Percentiles rank a stretch among this genome's conserved stretches.
These are phyloP conservation scores for Tenodera sinensis DNA, from an alignment of 2,888 invertebrate genomes.

Conservation along the genomic window DNA sequence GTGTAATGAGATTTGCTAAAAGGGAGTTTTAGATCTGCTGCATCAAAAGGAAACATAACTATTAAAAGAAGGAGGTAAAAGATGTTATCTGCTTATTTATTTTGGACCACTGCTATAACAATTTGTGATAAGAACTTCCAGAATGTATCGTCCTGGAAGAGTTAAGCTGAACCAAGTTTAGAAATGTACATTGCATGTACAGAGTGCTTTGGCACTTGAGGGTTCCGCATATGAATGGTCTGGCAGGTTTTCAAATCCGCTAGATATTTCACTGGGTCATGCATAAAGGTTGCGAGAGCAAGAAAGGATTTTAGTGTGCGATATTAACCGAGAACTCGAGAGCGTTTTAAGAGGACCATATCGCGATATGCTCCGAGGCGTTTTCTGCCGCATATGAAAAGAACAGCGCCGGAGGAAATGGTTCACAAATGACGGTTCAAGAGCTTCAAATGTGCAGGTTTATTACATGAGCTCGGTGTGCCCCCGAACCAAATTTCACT, in stretches of 20 bases:
- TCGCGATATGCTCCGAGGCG: not conserved
- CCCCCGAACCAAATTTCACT: not conserved
- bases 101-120: too few relatives aligned
- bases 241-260: not conserved
- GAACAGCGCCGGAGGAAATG: not conserved
- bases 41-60: too few relatives aligned
- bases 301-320: not conserved
- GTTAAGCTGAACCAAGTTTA: not conserved
- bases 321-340: not conserved
- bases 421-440: not conserved
- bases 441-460: not conserved
- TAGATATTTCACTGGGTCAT: not conserved
- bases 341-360: not conserved
- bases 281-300: not conserved
- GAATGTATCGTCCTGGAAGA: not conserved
- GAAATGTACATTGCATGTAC: not conserved
- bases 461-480: not conserved
- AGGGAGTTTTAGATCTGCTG: too few relatives aligned
- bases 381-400: not conserved
- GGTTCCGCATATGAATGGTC: not conserved
- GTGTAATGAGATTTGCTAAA: too few relatives aligned
- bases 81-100: too few relatives aligned
- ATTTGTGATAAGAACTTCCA: not conserved
- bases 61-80: too few relatives aligned
- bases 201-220: not conserved